Base-by-base conservation (phyloP, 1,140 invertebrate genomes). In the Sminthurinus signatus region DNA sequence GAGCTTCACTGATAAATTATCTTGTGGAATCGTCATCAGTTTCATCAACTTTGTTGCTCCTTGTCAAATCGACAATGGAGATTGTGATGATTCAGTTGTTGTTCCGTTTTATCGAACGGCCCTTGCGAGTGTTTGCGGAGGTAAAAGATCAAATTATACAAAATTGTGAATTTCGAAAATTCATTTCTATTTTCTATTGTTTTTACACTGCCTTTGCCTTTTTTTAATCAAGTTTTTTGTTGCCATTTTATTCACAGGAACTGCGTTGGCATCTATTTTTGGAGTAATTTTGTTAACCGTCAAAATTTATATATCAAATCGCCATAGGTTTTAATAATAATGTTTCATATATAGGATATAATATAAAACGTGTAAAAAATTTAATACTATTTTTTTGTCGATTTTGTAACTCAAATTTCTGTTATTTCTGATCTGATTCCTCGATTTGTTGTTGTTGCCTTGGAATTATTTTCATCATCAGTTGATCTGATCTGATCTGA, bases 1-100 rank as follows among this genome's bases (percentile, higher is more conserved):
- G 93, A 96, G 92, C 79, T 95, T 97, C 75, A 81, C 85, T 2
- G 46, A 39, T 27, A 51, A 39, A 81, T 75, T 96, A 3, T 85
- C 87, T 1, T 88, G 93, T 79, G 94, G 94, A 8, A 68, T 90
- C 17, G 88, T 86, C 56, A 88, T 96, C 50, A 84, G 89, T 65
- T 64, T 91, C 10, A 91, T 97, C 43, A 82, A 85, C 71, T 70
- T 78, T 48, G 73, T 81, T 5, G 78, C 79, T 62, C 73, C 76
- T 23, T 74, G 72, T 50, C 44, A 66, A 8, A 19, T n/a, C 19
- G 23, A 48, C 23, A 19, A n/a, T 19, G 54, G 29, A 39, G 32
- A 27, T 36, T 36, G 54, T 19, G 54, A 56, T 23, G 4, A 12
- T 8, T 56, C 54, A 14, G 19, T 12, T 12, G 23, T 27, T 19